Evolutionary conservation across 2,888 invertebrate species (phyloP).

Genomic region (Dusona sp.): DNA sequence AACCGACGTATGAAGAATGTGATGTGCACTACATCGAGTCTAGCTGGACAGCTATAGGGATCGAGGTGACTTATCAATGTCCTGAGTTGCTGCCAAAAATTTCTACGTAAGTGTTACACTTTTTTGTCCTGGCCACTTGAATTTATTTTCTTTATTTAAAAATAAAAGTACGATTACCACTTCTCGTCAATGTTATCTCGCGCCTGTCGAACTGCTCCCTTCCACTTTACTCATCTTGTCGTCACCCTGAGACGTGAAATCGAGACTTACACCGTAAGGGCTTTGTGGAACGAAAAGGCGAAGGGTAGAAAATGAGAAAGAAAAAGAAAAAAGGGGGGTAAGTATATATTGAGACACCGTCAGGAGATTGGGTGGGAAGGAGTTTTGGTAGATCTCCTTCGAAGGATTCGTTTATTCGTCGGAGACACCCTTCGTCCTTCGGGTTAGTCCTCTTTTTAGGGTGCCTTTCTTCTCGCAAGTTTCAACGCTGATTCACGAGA

Average conservation of each 20-base stretch:
- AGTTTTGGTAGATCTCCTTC: constrained; percentile 43
- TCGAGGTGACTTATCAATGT: constrained; percentile 54
- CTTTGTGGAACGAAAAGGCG: constrained; percentile 56
- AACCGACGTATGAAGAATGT: constrained; percentile 50
- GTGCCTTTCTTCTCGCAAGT: constrained; percentile 36
- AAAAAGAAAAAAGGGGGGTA: background rate
- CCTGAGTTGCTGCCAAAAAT: constrained; percentile 50
- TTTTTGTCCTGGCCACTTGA: constrained; percentile 1
- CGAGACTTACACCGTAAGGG: constrained; percentile 41
- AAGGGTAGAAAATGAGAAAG: background rate
- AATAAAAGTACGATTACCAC: constrained; percentile 22
- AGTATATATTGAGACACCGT: constrained; percentile 23
- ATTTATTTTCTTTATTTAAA: constrained; percentile 15
- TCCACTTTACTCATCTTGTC: constrained; percentile 22
- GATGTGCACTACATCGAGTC: constrained; percentile 28
- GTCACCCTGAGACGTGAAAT: constrained; percentile 55
- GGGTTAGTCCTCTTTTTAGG: constrained; percentile 1
- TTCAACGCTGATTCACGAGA: constrained; percentile 46
- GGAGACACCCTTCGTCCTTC: constrained; percentile 48
- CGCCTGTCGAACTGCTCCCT: constrained; percentile 49
- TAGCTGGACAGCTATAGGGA: constrained; percentile 46
- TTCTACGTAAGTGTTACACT: constrained; percentile 32
- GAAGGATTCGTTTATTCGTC: constrained; percentile 56
- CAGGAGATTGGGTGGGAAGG: constrained; percentile 27
- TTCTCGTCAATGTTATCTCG: constrained; percentile 62